Evolutionary conservation across 2,113 vertebrate genomes (phyloP).

Genomic region (Echinops telfairi): DNA sequence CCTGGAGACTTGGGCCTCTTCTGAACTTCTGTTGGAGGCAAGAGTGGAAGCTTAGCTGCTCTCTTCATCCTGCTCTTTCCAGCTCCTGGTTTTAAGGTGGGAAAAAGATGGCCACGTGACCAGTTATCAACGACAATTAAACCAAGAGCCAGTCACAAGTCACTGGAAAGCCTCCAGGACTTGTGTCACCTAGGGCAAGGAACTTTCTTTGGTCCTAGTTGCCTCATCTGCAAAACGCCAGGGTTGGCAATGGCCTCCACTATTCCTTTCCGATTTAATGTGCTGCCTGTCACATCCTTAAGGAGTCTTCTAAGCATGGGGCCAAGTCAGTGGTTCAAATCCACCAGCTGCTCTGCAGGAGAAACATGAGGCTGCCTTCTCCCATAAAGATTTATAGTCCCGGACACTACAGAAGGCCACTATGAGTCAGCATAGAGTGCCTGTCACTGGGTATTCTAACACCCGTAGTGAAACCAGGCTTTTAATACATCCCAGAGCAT

Average conservation of each 20-base stretch:
- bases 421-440: too few species aligned
- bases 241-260: not conserved
- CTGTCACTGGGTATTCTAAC: not conserved
- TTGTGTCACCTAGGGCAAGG: not conserved
- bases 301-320: too few species aligned
- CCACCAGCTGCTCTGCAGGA: too few species aligned
- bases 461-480: not conserved
- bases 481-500: not conserved
- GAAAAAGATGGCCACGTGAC: not conserved
- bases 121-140: not conserved
- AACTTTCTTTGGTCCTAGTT: not conserved
- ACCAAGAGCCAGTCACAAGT: not conserved
- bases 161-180: not conserved
- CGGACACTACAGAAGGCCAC: too few species aligned
- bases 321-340: too few species aligned
- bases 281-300: too few species aligned
- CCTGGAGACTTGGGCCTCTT: not conserved
- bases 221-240: not conserved
- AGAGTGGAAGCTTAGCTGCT: not conserved
- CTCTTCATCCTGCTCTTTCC: not conserved
- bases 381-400: too few species aligned
- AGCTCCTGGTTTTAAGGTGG: not conserved
- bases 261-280: not conserved
- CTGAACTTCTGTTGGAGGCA: not conserved
- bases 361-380: too few species aligned